These are phyloP conservation scores for Daubentonia madagascariensis DNA, from an alignment of 2,113 vertebrate genomes.

Conservation along the genomic window DNA sequence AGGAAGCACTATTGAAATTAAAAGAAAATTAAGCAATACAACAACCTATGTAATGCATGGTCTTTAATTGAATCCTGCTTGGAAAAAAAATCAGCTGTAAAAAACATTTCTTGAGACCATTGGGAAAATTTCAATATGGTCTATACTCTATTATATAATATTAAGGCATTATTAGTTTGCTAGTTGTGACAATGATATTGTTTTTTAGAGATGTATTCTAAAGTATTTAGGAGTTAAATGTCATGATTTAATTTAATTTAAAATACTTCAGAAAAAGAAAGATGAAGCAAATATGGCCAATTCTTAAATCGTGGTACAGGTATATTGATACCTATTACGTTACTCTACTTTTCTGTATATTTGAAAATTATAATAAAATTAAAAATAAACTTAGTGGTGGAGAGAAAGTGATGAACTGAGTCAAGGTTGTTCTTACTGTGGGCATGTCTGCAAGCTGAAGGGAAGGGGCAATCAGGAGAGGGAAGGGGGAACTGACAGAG, in stretches of 20 bases:
- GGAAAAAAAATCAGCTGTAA: neutral
- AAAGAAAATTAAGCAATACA: neutral
- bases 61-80: neutral
- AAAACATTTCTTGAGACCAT: neutral
- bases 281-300: neutral
- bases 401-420: neutral
- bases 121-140: neutral
- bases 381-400: neutral
- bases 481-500: neutral
- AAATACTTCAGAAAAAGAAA: slow-evolving; percentile 22
- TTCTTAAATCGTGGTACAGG: neutral
- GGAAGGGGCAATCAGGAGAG: neutral
- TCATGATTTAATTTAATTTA: neutral
- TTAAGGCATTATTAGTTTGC: neutral
- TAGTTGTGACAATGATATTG: neutral
- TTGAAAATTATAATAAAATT: neutral
- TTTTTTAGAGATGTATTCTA: neutral
- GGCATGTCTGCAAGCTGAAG: neutral
- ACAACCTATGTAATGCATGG: neutral
- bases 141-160: neutral
- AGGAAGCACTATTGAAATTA: neutral
- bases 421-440: neutral
- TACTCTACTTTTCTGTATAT: neutral
- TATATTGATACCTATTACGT: neutral
- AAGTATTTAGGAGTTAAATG: neutral